Conservation (phyloP, 1,140 invertebrate genomes). For the Polyergus mexicanus region DNA sequence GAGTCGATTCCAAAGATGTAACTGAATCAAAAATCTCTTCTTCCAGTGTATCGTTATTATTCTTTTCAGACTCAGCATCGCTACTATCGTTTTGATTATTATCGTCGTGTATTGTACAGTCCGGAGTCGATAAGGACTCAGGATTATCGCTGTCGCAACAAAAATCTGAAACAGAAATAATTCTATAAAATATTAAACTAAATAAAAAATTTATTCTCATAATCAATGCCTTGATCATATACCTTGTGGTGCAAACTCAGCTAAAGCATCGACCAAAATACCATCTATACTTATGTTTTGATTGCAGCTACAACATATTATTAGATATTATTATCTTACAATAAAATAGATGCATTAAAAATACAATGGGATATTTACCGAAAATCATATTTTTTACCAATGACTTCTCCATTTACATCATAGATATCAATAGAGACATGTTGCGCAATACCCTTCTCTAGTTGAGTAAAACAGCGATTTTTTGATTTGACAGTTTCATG, state of each 20-base stretch:
- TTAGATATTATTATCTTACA: background rate
- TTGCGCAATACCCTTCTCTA: constrained; percentile 75
- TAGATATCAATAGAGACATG: constrained; percentile 73
- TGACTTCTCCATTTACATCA: constrained; percentile 79
- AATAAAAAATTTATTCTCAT: background rate
- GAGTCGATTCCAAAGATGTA: background rate
- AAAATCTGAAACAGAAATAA: constrained; percentile 34
- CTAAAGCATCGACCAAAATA: constrained; percentile 71
- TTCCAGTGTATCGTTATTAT: background rate
- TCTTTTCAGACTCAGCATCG: background rate
- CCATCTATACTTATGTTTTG: constrained; percentile 75
- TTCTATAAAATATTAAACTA: background rate
- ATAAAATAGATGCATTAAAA: background rate
- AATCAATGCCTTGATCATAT: constrained; percentile 22
- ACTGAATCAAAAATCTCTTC: background rate
- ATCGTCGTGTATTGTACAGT: background rate
- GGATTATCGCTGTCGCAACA: background rate
- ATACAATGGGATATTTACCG: constrained; percentile 69
- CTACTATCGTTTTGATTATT: background rate
- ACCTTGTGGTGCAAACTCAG: constrained; percentile 76
- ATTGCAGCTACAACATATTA: constrained; percentile 75
- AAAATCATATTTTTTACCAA: constrained; percentile 84
- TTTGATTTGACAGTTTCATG: constrained; percentile 78
- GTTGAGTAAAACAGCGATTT: constrained; percentile 79
- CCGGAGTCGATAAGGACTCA: background rate